phyloP scores from a whole-genome alignment of 2,888 invertebrate genomes.

The Allacma fusca region DNA sequence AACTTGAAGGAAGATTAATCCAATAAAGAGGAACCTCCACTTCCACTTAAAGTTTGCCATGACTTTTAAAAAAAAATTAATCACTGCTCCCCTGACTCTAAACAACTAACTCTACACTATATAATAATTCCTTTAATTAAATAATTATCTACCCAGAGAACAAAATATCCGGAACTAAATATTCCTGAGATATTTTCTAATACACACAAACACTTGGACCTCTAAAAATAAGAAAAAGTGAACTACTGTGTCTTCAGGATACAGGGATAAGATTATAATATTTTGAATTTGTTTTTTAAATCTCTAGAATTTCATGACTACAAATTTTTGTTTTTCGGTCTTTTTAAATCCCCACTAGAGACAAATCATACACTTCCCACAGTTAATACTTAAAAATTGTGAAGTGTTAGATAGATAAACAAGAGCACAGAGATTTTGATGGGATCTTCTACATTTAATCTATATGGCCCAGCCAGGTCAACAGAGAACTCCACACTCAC shows the following conservation, averaged over 20 bases:
- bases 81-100: neutral
- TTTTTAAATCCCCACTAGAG: neutral
- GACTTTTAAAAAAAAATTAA: conserved; percentile 5
- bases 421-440: too few species aligned
- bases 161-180: neutral
- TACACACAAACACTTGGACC: too few species aligned
- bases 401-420: too few species aligned
- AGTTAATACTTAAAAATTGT: too few species aligned
- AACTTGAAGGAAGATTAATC: conserved; percentile 17
- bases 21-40: conserved; percentile 25
- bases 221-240: too few species aligned
- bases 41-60: conserved; percentile 30
- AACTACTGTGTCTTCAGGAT: conserved; percentile 9
- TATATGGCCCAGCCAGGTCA: too few species aligned
- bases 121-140: too few species aligned
- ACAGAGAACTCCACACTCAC: too few species aligned
- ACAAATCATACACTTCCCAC: neutral
- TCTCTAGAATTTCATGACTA: conserved; percentile 20
- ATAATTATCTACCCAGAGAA: neutral
- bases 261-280: too few species aligned
- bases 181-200: too few species aligned
- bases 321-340: neutral
- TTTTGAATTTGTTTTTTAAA: neutral
- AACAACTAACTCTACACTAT: too few species aligned
- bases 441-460: too few species aligned